Evolutionary conservation across 2,113 vertebrate species (phyloP).

Genomic region (Rhineura floridana): DNA sequence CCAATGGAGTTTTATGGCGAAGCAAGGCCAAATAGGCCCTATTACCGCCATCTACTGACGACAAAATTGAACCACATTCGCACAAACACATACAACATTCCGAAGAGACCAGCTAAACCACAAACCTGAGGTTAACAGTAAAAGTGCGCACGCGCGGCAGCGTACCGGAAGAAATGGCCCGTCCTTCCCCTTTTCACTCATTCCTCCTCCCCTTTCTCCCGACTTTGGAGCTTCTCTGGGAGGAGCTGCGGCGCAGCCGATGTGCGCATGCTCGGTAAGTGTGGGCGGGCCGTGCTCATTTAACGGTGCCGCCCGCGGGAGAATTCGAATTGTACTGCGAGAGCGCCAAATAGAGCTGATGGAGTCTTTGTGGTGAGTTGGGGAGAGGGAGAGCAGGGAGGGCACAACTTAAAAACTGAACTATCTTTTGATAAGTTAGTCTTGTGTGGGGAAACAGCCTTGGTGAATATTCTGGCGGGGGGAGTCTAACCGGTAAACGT

Average conservation of each 20-base stretch:
- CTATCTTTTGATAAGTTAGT: no score
- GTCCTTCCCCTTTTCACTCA: no score
- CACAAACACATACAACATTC: no score
- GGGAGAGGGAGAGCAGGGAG: no score
- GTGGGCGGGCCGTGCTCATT: neutral
- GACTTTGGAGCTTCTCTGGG: neutral
- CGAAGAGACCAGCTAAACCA: no score
- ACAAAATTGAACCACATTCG: no score
- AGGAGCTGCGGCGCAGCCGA: neutral
- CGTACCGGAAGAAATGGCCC: no score
- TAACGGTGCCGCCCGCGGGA: constrained; percentile 50
- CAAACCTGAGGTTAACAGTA: no score
- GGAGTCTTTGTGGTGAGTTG: neutral
- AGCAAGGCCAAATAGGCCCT: no score
- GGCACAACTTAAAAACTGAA: neutral
- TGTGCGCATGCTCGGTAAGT: neutral
- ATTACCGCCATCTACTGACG: no score
- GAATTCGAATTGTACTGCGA: constrained; percentile 66
- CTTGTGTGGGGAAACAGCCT: neutral
- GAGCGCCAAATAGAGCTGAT: neutral
- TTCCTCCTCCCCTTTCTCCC: neutral
- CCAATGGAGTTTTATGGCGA: no score
- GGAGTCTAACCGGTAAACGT: neutral
- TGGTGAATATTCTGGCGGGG: neutral
- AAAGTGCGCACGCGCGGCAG: neutral